Base-by-base conservation (phyloP, 2,888 invertebrate species). In the Harpagoxenus sublaevis region DNA sequence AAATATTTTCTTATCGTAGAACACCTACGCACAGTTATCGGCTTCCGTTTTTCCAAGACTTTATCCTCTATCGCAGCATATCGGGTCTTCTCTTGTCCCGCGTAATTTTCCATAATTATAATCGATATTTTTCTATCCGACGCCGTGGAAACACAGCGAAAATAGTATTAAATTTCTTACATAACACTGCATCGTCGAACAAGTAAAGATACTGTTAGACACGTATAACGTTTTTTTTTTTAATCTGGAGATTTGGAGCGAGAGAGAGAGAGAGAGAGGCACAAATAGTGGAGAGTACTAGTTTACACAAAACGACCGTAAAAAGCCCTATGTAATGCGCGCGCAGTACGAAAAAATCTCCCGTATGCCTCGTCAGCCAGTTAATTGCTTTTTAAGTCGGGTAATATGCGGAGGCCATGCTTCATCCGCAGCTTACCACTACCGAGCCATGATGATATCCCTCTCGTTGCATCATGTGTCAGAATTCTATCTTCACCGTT, bases 361-460 rank as follows among this genome's bases (percentile, higher is more conserved):
- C 51, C n/a, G 28, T 60, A 35, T 60, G 10, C 31, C 74, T 68
- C 85, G 62, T 78, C 85, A 63, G 68, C 73, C 73, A 55, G 86
- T 81, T 86, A 86, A 86, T 86, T 86, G 84, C 81, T 84, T 86
- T 84, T 86, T 86, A 81, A 86, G 84, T 79, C 81, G 66, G 51
- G 15, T 86, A 86, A 84, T 84, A 74, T 74, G 86, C 53, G 66
- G 57, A 71, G 42, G 55, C 23, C 31, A 42, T 71, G 73, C 82
- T 86, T 82, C 74, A 78, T 84, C 74, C 84, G 70, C 53, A 35
- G 85, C 51, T 86, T 84, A 85, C 79, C 42, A 39, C 71, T 70
- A 70, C 71, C n/a, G 18, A 48, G 28, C 73, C 71, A 48, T 31
- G 74, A 5, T 48, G 51, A 77, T 74, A 77, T 77, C 53, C 28